Conservation (phyloP, 1,140 invertebrate genomes). For the Hydropsyche tenuis region DNA sequence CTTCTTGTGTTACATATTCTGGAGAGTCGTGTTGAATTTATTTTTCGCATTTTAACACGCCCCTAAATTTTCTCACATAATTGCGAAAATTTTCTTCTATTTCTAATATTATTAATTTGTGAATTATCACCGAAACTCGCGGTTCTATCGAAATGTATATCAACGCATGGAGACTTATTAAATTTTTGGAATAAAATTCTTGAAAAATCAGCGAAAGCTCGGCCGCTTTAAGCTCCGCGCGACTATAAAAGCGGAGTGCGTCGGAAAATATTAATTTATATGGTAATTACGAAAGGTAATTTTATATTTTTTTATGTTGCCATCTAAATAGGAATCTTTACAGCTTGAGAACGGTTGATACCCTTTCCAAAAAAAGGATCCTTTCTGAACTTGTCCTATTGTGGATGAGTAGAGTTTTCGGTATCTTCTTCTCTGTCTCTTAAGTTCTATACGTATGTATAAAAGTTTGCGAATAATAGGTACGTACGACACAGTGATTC, state of each 20-base stretch:
- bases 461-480: conserved; percentile 29
- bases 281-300: conserved; percentile 25
- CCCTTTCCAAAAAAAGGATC: conserved; percentile 35
- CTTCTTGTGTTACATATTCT: conserved; percentile 20
- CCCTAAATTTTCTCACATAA: no score
- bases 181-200: no score
- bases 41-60: no score
- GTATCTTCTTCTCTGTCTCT: conserved; percentile 23
- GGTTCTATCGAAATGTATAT: no score
- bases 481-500: background rate
- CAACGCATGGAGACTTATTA: no score
- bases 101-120: no score
- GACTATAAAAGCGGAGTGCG: background rate
- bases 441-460: conserved; percentile 30
- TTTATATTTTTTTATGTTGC: conserved; percentile 18
- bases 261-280: conserved; percentile 23
- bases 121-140: no score
- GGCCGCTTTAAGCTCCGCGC: background rate
- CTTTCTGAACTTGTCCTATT: conserved; percentile 45
- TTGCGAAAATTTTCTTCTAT: no score
- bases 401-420: conserved; percentile 33
- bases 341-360: conserved; percentile 41
- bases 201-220: no score
- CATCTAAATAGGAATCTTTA: conserved; percentile 47
- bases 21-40: background rate